Conservation (phyloP, 1,140 invertebrate species). For the Lucilia sericata region DNA sequence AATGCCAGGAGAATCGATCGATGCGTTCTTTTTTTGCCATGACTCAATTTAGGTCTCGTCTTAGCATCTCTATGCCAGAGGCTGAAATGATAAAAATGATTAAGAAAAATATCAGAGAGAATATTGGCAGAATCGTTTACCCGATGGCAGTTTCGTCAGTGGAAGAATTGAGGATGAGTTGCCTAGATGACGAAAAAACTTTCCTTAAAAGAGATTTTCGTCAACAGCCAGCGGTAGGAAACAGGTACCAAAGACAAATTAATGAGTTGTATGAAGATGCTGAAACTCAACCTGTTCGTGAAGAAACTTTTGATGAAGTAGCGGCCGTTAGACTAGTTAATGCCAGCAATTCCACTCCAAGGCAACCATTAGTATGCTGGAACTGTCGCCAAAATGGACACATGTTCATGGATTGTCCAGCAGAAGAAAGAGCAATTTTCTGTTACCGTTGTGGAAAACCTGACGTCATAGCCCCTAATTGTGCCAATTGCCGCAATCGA, state of each 20-base stretch:
- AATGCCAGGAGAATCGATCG: not conserved
- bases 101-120: not conserved
- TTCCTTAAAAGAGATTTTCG: not conserved
- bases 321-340: too few relatives aligned
- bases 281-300: too few relatives aligned
- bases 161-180: not conserved
- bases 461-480: too few relatives aligned
- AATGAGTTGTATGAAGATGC: too few relatives aligned
- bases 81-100: not conserved
- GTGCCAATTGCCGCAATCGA: too few relatives aligned
- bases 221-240: too few relatives aligned
- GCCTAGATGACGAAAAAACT: not conserved
- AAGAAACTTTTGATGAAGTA: too few relatives aligned
- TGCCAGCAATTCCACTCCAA: too few relatives aligned
- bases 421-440: not conserved
- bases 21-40: not conserved
- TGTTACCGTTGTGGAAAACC: not conserved
- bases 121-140: not conserved
- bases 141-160: not conserved
- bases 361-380: too few relatives aligned
- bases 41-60: not conserved
- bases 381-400: too few relatives aligned
- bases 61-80: not conserved
- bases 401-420: constrained; percentile 7
- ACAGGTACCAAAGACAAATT: too few relatives aligned